Percentiles rank a stretch among this genome's conserved stretches.
Conservation (phyloP, 1,140 invertebrate genomes). For the Lepeophtheirus salmonis region DNA sequence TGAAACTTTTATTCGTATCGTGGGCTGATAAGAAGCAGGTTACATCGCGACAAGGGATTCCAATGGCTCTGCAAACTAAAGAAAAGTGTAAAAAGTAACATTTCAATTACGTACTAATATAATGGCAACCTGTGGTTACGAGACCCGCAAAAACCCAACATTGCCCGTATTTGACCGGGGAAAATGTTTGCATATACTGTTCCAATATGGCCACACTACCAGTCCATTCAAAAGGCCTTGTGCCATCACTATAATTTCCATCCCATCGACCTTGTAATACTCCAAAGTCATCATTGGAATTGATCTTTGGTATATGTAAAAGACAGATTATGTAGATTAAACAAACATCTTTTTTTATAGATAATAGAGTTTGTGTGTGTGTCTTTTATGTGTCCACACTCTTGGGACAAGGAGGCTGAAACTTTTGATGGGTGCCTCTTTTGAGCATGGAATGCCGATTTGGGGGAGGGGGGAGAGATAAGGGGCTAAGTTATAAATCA, state of each 20-base stretch:
- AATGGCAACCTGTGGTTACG: slow-evolving; percentile 39
- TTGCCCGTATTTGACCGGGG: slow-evolving; percentile 47
- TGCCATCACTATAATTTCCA: slow-evolving; percentile 46
- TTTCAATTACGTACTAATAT: too few relatives aligned
- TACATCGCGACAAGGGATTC: slow-evolving; percentile 32
- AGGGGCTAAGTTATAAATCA: too few relatives aligned
- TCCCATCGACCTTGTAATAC: slow-evolving; percentile 49
- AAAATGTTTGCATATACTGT: slow-evolving; percentile 35
- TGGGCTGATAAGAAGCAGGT: slow-evolving; percentile 35
- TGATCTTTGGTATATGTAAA: slow-evolving; percentile 32
- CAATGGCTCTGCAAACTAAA: slow-evolving; percentile 32
- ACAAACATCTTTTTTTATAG: neutral
- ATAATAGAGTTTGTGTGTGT: too few relatives aligned
- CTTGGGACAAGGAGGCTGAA: too few relatives aligned
- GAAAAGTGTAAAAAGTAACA: too few relatives aligned
- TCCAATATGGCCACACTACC: slow-evolving; percentile 42
- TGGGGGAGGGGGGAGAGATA: too few relatives aligned
- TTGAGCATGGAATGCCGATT: too few relatives aligned
- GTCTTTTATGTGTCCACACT: too few relatives aligned
- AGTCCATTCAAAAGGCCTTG: slow-evolving; percentile 42
- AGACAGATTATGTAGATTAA: neutral
- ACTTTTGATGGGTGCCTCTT: too few relatives aligned
- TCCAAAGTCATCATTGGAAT: slow-evolving; percentile 46
- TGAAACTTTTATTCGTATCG: slow-evolving; percentile 31
- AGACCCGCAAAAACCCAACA: slow-evolving; percentile 59